Percentiles rank a stretch among this genome's conserved stretches.
phyloP scores from a whole-genome alignment of 2,888 invertebrate species.

The Agelastica alni region DNA sequence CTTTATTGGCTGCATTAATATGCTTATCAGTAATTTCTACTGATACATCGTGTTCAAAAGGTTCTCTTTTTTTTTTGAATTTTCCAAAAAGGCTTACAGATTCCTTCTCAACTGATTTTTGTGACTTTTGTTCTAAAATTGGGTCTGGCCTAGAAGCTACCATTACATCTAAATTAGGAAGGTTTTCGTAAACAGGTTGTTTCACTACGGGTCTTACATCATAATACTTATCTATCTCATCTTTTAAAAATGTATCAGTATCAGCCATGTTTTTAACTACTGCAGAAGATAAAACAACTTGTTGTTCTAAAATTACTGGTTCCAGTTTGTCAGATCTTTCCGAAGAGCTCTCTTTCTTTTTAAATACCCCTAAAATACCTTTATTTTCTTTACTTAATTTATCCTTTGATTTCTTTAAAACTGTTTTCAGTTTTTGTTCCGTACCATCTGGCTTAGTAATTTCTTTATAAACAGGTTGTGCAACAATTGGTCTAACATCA shows the following conservation, averaged over 20 bases:
- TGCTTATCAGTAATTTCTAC: no score
- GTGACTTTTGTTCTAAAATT: constrained; percentile 4
- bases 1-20: no score
- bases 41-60: neutral
- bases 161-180: no score
- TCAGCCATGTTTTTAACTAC: constrained; percentile 2
- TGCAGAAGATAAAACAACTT: neutral
- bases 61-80: constrained; percentile 27
- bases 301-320: neutral
- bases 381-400: constrained; percentile 23
- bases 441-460: neutral
- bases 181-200: no score
- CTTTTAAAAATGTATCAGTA: constrained; percentile 34
- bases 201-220: constrained; percentile 35
- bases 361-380: constrained; percentile 35
- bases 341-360: constrained; percentile 34
- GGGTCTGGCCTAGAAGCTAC: no score
- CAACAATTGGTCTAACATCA: constrained; percentile 32
- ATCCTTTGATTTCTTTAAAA: constrained; percentile 6
- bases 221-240: constrained; percentile 37
- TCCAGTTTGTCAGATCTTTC: no score
- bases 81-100: constrained; percentile 24
- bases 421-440: neutral
- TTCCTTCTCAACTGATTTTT: constrained; percentile 1
- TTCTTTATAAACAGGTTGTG: neutral